Evolutionary conservation across 2,888 invertebrate species (phyloP).

Genomic region (Hyposoter dolosus): DNA sequence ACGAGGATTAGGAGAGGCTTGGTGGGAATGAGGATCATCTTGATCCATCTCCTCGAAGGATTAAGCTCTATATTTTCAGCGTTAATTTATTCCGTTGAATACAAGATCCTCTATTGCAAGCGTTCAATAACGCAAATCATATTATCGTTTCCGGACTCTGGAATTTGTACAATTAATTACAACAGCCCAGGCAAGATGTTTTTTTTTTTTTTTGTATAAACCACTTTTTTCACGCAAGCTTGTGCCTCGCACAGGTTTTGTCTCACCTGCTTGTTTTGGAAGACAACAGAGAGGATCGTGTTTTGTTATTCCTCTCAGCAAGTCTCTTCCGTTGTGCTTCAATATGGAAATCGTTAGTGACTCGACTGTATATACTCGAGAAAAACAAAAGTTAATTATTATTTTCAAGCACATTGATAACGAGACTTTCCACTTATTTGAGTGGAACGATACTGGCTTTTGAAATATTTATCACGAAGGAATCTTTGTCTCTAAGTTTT

Average conservation of each 20-base stretch:
- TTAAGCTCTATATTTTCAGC: constrained; percentile 22
- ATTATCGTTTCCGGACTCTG: neutral
- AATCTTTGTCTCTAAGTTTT: neutral
- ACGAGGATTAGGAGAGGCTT: constrained; percentile 19
- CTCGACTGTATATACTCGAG: neutral
- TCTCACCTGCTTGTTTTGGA: constrained; percentile 3
- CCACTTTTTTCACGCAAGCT: neutral
- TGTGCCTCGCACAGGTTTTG: neutral
- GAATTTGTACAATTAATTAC: neutral
- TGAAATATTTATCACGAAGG: neutral
- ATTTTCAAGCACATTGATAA: neutral
- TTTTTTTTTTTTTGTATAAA: neutral
- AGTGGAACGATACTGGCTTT: neutral
- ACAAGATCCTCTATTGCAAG: neutral
- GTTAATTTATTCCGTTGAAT: constrained; percentile 20
- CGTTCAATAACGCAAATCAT: neutral
- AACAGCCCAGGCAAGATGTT: neutral
- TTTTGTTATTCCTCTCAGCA: constrained; percentile 4
- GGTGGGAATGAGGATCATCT: constrained; percentile 23
- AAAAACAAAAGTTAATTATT: neutral
- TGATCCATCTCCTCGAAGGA: constrained; percentile 11
- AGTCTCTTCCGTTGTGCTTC: neutral
- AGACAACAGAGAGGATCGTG: neutral
- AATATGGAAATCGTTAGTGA: constrained; percentile 6
- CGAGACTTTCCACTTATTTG: neutral